A percentile compares a stretch with the other conserved stretches of the same genome.
Conservation (phyloP, 2,888 invertebrate genomes). For the Bimastos eiseni region DNA sequence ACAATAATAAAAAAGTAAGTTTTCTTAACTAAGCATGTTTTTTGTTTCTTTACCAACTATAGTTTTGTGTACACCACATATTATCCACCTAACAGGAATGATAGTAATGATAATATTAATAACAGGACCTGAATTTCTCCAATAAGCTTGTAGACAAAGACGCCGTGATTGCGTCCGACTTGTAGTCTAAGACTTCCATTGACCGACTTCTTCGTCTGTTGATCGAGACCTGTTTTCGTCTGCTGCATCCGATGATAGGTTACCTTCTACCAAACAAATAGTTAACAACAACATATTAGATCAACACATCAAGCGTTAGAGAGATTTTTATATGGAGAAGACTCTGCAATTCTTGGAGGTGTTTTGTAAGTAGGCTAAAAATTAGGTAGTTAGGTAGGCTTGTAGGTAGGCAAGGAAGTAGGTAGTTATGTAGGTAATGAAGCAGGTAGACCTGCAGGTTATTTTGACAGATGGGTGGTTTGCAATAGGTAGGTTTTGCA, state of each 20-base stretch:
- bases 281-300: not conserved
- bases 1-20: too few relatives aligned
- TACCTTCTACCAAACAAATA: not conserved
- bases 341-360: too few relatives aligned
- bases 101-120: not conserved
- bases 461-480: too few relatives aligned
- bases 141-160: constrained; percentile 67
- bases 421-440: too few relatives aligned
- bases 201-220: constrained; percentile 51
- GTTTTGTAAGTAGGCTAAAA: not conserved
- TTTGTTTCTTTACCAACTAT: too few relatives aligned
- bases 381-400: not conserved
- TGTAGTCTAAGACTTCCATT: constrained; percentile 75
- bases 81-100: too few relatives aligned
- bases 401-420: too few relatives aligned
- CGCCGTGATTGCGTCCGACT: constrained; percentile 74
- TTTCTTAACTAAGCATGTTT: too few relatives aligned
- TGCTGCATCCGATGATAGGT: not conserved
- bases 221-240: not conserved
- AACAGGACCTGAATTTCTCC: constrained; percentile 53
- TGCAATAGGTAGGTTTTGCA: too few relatives aligned
- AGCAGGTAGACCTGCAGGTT: too few relatives aligned
- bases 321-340: not conserved
- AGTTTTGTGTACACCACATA: too few relatives aligned
- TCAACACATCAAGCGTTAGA: not conserved